These are phyloP conservation scores for Nixonia krombeini DNA, from an alignment of 1,140 invertebrate species.

Conservation along the genomic window DNA sequence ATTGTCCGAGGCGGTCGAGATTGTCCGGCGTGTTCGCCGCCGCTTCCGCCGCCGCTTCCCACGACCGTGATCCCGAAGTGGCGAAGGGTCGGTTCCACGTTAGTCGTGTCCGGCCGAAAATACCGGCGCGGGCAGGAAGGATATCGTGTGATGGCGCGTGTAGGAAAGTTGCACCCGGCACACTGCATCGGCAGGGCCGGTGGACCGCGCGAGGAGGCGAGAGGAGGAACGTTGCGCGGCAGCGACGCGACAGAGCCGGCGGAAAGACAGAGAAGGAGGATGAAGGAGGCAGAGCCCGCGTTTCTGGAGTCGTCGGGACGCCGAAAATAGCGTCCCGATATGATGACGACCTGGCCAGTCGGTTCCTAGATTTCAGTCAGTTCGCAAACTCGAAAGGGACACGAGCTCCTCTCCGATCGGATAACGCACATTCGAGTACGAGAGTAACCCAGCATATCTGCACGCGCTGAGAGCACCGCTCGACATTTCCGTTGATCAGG, in stretches of 20 bases:
- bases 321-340: conserved; percentile 71
- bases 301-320: conserved; percentile 71
- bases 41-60: conserved; percentile 1
- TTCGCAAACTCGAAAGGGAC: conserved; percentile 69
- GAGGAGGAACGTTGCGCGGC: conserved; percentile 15
- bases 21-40: too few relatives aligned
- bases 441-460: conserved; percentile 1
- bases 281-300: conserved; percentile 45
- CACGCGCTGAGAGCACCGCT: neutral
- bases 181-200: conserved; percentile 65
- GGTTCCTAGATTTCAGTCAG: conserved; percentile 72
- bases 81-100: conserved; percentile 22
- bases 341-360: conserved; percentile 68
- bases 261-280: conserved; percentile 28
- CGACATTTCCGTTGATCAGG: conserved; percentile 5
- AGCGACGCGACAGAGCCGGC: too few relatives aligned
- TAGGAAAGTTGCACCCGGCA: conserved; percentile 72
- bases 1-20: too few relatives aligned
- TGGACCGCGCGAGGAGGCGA: conserved; percentile 59
- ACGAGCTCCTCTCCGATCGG: conserved; percentile 51
- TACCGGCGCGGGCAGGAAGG: conserved; percentile 39
- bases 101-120: conserved; percentile 24
- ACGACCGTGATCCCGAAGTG: conserved; percentile 36
- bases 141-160: conserved; percentile 38
- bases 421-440: conserved; percentile 13